Percentiles rank a stretch among this genome's conserved stretches.
Conservation (phyloP, 2,113 vertebrate species). For the Hemicordylus capensis region DNA sequence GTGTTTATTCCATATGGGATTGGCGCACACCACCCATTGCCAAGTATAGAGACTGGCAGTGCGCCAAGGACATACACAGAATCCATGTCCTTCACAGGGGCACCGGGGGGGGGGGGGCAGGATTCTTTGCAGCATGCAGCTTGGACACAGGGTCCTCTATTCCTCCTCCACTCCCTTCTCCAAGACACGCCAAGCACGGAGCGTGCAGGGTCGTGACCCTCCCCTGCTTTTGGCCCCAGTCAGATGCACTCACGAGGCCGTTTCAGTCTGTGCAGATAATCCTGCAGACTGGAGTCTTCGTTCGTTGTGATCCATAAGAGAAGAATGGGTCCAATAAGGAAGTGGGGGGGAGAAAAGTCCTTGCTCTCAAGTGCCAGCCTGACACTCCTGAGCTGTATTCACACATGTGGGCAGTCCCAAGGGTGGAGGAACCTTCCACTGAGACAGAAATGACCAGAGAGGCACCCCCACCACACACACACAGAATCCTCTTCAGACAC, state of each 20-base stretch:
- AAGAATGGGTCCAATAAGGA: not conserved
- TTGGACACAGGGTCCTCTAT: not conserved
- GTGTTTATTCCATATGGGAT: slow-evolving; percentile 66
- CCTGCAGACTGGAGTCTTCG: not conserved
- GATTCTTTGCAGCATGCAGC: slow-evolving; percentile 8
- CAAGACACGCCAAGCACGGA: not conserved
- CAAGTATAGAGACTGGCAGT: slow-evolving; percentile 67
- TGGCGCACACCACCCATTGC: slow-evolving; percentile 47
- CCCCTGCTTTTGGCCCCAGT: not conserved
- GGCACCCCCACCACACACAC: too few species aligned
- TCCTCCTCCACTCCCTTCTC: not conserved
- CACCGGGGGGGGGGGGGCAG: not conserved
- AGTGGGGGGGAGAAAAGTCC: too few species aligned
- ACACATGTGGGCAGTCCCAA: not conserved
- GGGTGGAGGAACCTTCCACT: not conserved
- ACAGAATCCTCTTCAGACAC: too few species aligned
- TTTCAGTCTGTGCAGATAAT: not conserved
- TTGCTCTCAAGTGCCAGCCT: not conserved
- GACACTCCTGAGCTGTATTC: not conserved
- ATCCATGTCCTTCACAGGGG: slow-evolving; percentile 50
- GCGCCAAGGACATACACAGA: slow-evolving; percentile 47
- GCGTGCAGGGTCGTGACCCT: not conserved
- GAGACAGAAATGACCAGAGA: too few species aligned
- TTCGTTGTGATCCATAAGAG: not conserved
- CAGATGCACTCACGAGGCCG: not conserved